phyloP scores from a whole-genome alignment of 92 coral and sea anemone genomes.

The Epizoanthus illoricatus region DNA sequence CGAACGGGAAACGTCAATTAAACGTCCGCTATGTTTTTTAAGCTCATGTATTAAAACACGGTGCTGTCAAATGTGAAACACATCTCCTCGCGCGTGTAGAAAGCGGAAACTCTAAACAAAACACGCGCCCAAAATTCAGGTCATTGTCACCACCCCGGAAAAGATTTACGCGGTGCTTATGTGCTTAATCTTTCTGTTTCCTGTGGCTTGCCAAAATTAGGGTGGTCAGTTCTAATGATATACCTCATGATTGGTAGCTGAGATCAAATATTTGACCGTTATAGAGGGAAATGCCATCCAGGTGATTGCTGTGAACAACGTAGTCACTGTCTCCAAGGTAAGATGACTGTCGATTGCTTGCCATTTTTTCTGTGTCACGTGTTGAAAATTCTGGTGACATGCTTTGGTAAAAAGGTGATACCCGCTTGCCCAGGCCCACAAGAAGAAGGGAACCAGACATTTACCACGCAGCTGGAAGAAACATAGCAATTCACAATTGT shows the following conservation, averaged over 20 bases:
- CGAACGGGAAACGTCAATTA: too few relatives aligned
- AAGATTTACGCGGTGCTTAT: too few relatives aligned
- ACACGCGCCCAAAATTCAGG: too few relatives aligned
- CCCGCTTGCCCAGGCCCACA: slow-evolving; percentile 33
- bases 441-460: slow-evolving; percentile 26
- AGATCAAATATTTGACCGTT: slow-evolving; percentile 19
- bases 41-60: too few relatives aligned
- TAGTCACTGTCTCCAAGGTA: not conserved
- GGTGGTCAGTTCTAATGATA: too few relatives aligned
- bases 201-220: too few relatives aligned
- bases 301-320: not conserved
- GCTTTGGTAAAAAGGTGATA: not conserved
- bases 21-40: too few relatives aligned
- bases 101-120: too few relatives aligned
- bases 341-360: slow-evolving; percentile 24
- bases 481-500: not conserved
- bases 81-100: too few relatives aligned
- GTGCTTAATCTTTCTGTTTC: too few relatives aligned
- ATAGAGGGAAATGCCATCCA: slow-evolving; percentile 19
- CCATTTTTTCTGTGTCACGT: not conserved
- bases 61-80: too few relatives aligned
- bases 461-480: slow-evolving; percentile 14
- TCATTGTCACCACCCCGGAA: too few relatives aligned
- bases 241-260: slow-evolving; percentile 6
- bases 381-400: not conserved